phyloP scores from a whole-genome alignment of 2,888 invertebrate species.

The Sthenelais limicola region DNA sequence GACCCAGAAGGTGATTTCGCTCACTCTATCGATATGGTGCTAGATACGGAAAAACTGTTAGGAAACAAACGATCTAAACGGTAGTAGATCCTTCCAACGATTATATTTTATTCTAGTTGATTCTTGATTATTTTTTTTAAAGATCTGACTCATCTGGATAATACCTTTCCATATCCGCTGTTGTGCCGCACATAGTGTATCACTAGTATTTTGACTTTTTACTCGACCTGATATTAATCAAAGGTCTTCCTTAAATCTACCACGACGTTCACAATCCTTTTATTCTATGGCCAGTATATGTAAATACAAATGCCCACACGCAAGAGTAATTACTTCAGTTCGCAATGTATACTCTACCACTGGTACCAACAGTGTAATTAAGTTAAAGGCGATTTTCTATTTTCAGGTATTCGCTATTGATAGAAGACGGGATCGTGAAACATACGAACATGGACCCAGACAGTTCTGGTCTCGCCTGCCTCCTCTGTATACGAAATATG shows the following conservation, averaged over 20 bases:
- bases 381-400: too few species aligned
- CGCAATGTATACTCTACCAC: neutral
- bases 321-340: too few species aligned
- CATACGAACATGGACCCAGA: slow-evolving; percentile 91
- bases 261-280: too few species aligned
- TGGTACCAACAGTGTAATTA: neutral
- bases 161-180: too few species aligned
- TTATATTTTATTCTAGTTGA: neutral
- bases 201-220: too few species aligned
- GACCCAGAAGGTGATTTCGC: slow-evolving; percentile 85
- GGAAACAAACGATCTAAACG: slow-evolving; percentile 73
- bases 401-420: slow-evolving; percentile 83
- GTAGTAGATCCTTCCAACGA: neutral
- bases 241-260: too few species aligned
- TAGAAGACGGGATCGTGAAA: slow-evolving; percentile 84
- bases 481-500: slow-evolving; percentile 75
- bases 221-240: too few species aligned
- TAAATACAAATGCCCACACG: too few species aligned
- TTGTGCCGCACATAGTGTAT: neutral
- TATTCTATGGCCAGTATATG: too few species aligned
- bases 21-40: slow-evolving; percentile 83
- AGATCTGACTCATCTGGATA: too few species aligned
- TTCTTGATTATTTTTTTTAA: neutral
- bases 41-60: slow-evolving; percentile 82
- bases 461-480: slow-evolving; percentile 91